These are phyloP conservation scores for Pandemis heparana DNA, from an alignment of 2,888 invertebrate species.

Conservation along the genomic window DNA sequence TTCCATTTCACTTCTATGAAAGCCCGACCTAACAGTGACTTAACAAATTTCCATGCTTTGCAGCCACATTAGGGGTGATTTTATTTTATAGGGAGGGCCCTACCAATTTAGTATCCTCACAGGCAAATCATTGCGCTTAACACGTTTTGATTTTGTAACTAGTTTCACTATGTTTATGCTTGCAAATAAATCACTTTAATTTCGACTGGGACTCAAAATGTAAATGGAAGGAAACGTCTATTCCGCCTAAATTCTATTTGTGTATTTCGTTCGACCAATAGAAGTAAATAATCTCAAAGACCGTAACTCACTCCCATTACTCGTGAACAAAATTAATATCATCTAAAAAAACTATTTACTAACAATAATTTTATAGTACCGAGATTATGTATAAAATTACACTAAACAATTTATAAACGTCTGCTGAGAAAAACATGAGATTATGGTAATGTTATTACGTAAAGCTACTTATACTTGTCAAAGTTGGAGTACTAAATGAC, in stretches of 20 bases:
- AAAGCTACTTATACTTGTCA: constrained; percentile 30
- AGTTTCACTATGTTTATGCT: too few species aligned
- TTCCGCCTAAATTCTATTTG: neutral
- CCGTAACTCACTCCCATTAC: neutral
- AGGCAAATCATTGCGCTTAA: too few species aligned
- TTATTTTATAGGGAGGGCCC: too few species aligned
- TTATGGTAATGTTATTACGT: constrained; percentile 39
- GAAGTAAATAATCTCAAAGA: neutral
- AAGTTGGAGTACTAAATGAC: constrained; percentile 25
- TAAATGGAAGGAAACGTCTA: too few species aligned
- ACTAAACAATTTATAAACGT: constrained; percentile 35
- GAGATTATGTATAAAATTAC: constrained; percentile 6
- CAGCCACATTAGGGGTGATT: too few species aligned
- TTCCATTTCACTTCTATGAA: too few species aligned
- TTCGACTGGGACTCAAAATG: too few species aligned
- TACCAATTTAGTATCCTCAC: too few species aligned
- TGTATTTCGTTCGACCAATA: neutral
- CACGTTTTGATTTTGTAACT: too few species aligned
- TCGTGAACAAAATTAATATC: neutral
- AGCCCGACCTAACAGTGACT: too few species aligned
- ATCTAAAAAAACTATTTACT: neutral
- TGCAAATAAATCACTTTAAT: too few species aligned
- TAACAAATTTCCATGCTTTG: too few species aligned
- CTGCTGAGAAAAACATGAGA: constrained; percentile 21
- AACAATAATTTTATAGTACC: neutral